Evolutionary conservation across 1,140 invertebrate species (phyloP), one percentile per base, ranked within the genome.

Genomic region (Centruroides sculpturatus): DNA sequence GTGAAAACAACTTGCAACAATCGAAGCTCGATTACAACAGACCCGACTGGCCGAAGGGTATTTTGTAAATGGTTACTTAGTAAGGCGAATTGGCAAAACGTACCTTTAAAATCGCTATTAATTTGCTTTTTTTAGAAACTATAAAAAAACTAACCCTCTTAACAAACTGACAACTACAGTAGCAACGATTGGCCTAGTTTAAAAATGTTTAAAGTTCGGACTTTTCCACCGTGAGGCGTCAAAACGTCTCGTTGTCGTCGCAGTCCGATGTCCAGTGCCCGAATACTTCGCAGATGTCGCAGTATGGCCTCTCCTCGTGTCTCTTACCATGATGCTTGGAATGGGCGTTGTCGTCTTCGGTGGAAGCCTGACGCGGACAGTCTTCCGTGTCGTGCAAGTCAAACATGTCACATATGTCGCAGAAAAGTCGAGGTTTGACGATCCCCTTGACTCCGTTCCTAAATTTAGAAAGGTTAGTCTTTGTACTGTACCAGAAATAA

Each of bases 371-470:
- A 13, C 82, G 77, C 13, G 92, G 92, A 77, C 94, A 98, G 73
- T 98, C 94, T 73, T 96, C 92, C 0, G 94, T 98, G 71, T 98
- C 93, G 71, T 98, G 95, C 59, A 84, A 76, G 77, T 98, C 94
- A 78, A 98, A 98, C 70, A 84, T 79, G 76, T 98, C 94, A 75
- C 94, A 98, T 68, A 97, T 97, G 79, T 98, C 94, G 79, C 94
- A 98, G 76, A 91, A 98, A 66, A 92, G 75, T 52, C 94, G 82
- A 35, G 87, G 86, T 23, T 86, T 78, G 5, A 81, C 74, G 23
- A 61, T 58, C 75, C 66, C 59, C 52, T 66, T 60, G 9, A 57
- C 46, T n/a, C 55, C 65, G 61, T 66, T 67, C 11, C 66, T 67
- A 52, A 52, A 59, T 10, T 48, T 51, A 56, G 6, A 35, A 46